These are phyloP conservation scores for Microplitis manilae DNA, from an alignment of 2,888 invertebrate genomes.

Conservation along the genomic window DNA sequence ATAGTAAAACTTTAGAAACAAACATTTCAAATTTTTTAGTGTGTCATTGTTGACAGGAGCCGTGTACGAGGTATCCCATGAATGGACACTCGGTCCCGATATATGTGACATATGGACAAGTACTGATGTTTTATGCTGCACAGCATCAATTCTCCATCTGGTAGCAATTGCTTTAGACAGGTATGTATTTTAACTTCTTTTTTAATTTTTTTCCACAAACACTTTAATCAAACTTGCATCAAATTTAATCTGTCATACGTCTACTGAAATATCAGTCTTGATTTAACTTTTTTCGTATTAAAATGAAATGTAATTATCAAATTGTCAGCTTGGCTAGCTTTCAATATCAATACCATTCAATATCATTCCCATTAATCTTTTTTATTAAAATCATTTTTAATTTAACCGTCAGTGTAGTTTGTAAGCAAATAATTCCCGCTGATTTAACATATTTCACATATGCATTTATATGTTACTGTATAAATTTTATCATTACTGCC, in stretches of 20 bases:
- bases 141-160: slow-evolving; percentile 85
- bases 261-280: background rate
- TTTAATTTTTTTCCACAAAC: background rate
- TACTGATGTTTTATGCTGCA: slow-evolving; percentile 92
- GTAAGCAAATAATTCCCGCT: no score
- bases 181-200: slow-evolving; percentile 59
- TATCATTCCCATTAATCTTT: background rate
- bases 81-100: slow-evolving; percentile 89
- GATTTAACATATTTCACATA: background rate
- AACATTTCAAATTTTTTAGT: slow-evolving; percentile 45
- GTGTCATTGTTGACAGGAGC: slow-evolving; percentile 73
- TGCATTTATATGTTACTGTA: background rate
- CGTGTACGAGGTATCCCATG: slow-evolving; percentile 83
- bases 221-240: background rate
- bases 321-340: background rate
- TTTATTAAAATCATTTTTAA: no score
- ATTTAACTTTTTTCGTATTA: background rate
- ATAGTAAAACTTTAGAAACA: background rate
- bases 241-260: background rate
- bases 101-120: slow-evolving; percentile 96
- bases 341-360: background rate
- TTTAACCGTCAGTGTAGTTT: no score
- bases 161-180: slow-evolving; percentile 88
- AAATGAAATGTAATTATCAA: background rate
- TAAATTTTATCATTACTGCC: background rate